phyloP scores from a whole-genome alignment of 2,888 invertebrate species.

The Ellobium chinense region DNA sequence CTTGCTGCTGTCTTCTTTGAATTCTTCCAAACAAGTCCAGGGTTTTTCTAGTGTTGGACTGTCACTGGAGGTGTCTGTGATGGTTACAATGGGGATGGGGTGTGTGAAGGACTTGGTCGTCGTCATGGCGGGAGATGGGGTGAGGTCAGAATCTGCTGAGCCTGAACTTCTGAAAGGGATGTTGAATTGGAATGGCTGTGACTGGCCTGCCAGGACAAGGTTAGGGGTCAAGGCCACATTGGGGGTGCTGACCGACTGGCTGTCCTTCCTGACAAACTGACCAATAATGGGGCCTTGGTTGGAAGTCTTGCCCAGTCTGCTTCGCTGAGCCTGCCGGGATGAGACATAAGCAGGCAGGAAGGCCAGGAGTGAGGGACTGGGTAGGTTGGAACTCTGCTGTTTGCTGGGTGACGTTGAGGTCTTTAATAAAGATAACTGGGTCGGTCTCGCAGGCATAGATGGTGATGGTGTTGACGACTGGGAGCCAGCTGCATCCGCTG shows the following conservation, averaged over 20 bases:
- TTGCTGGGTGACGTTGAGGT: conserved; percentile 18
- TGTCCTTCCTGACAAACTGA: conserved; percentile 59
- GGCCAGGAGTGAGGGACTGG: conserved; percentile 51
- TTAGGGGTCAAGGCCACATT: conserved; percentile 38
- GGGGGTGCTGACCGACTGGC: not conserved
- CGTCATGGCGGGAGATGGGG: conserved; percentile 2
- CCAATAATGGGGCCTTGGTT: conserved; percentile 67
- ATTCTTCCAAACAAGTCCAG: not conserved
- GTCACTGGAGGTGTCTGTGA: conserved; percentile 39
- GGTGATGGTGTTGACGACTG: not conserved
- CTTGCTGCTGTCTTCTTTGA: not conserved
- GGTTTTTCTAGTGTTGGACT: conserved; percentile 34
- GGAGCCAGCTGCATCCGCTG: conserved; percentile 8
- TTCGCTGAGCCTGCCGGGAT: conserved; percentile 34
- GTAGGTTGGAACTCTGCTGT: conserved; percentile 38
- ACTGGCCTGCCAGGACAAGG: conserved; percentile 35
- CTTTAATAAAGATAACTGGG: conserved; percentile 42
- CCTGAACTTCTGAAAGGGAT: conserved; percentile 61
- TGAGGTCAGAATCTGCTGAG: not conserved
- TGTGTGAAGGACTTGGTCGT: conserved; percentile 22
- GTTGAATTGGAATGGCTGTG: conserved; percentile 69
- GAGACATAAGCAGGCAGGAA: conserved; percentile 55
- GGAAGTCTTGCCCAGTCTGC: conserved; percentile 31
- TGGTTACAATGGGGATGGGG: conserved; percentile 43
- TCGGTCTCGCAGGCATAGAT: conserved; percentile 36